Evolutionary conservation across 1,140 invertebrate genomes (phyloP).

Genomic region (Brachionus manjavacas): DNA sequence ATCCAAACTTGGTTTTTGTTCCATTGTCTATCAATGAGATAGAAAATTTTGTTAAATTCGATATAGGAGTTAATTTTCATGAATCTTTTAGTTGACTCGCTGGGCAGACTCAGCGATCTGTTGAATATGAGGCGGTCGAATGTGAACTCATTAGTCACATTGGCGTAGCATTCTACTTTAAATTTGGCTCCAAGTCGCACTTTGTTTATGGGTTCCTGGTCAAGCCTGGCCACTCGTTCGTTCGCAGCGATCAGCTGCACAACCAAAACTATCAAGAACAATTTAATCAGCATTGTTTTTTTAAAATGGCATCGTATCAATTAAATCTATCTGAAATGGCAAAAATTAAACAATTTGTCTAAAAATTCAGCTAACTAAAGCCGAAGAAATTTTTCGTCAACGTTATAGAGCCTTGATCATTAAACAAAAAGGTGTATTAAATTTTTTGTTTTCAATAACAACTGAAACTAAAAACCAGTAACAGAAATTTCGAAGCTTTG

Average conservation of each 20-base stretch:
- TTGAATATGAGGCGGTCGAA: slow-evolving; percentile 29
- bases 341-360: neutral
- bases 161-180: neutral
- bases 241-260: neutral
- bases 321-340: neutral
- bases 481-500: neutral
- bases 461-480: slow-evolving; percentile 21
- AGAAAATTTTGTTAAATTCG: neutral
- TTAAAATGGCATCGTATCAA: neutral
- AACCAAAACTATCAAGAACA: neutral
- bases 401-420: neutral
- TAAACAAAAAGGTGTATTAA: neutral
- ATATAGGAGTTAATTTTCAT: neutral
- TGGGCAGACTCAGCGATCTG: neutral
- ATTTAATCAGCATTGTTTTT: neutral
- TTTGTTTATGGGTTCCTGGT: neutral
- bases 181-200: neutral
- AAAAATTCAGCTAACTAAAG: neutral
- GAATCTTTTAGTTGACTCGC: neutral
- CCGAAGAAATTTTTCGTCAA: neutral
- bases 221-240: neutral
- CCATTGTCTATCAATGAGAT: slow-evolving; percentile 4
- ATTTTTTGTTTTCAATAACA: slow-evolving; percentile 8
- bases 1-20: neutral
- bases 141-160: neutral